Evolutionary conservation across 2,888 invertebrate genomes (phyloP).

Genomic region (Erannis defoliaria): DNA sequence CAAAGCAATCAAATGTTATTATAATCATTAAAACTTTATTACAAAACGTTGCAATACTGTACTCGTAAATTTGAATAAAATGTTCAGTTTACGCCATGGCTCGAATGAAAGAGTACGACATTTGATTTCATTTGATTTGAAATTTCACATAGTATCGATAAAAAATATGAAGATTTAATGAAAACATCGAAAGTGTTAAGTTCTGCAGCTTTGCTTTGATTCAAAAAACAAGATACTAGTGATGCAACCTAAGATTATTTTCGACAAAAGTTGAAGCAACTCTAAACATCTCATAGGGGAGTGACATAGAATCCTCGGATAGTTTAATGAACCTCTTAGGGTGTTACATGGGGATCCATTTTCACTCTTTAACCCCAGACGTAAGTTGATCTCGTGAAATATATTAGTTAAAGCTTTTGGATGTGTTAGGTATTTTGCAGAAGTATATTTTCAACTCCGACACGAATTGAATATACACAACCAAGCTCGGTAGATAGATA

Average conservation of each 20-base stretch:
- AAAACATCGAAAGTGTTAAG: not conserved
- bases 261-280: not conserved
- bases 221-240: not conserved
- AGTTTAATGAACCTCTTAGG: constrained; percentile 35
- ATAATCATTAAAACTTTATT: too few relatives aligned
- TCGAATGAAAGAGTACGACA: too few relatives aligned
- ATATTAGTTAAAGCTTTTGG: constrained; percentile 25
- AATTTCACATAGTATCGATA: too few relatives aligned
- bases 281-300: constrained; percentile 17
- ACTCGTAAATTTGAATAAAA: too few relatives aligned
- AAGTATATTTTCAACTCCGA: constrained; percentile 7
- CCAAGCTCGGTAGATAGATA: not conserved
- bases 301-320: constrained; percentile 29
- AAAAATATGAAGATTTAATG: too few relatives aligned
- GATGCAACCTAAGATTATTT: not conserved
- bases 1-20: too few relatives aligned
- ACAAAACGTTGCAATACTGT: too few relatives aligned
- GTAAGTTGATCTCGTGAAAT: constrained; percentile 36
- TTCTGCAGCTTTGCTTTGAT: not conserved
- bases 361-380: constrained; percentile 36
- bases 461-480: not conserved
- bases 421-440: constrained; percentile 15
- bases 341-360: constrained; percentile 32
- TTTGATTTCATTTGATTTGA: too few relatives aligned
- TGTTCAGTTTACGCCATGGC: too few relatives aligned